Base-by-base conservation (phyloP, 2,888 invertebrate species). In the Theretra japonica region DNA sequence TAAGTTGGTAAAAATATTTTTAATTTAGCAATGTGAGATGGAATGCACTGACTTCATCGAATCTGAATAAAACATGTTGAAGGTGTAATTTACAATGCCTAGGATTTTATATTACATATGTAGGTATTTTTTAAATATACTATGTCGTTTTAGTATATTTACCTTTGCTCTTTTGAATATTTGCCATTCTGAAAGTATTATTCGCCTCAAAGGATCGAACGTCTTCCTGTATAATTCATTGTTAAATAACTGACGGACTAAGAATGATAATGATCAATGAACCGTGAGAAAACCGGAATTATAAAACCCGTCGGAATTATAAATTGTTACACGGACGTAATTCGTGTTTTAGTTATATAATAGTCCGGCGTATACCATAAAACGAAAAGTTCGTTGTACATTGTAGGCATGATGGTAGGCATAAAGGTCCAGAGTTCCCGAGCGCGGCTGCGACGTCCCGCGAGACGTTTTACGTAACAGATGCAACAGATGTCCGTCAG, bases 401-500 rank as follows among this genome's bases (percentile, higher is more conserved):
- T 41, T 23, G 41, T 65, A 41, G 15, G 21, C 4, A 21, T 41
- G 7, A 33, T 23, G 41, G 15, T n/a, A n/a, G 33, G 8, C 41
- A 48, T 48, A 23, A n/a, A 33, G 15, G 21, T 33, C 21, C 15
- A 15, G 17, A 21, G 41, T 2, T 65, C 23, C 15, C 17, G 48
- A 6, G 5, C 15, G 11, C 41, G 23, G 23, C 48, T 48, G 23
- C 23, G 21, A 17, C 8, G 28, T 2, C 73, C 69, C 65, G 74
- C 71, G 69, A 74, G 65, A 56, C n/a, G 59, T 58, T 74, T 75
- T 73, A 77, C 70, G 75, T 76, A 71, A 77, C 78, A 77, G 75
- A 74, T 78, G 75, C 75, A 73, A 77, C 78, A 77, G 75, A 74
- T 78, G 77, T 73, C 68, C 71, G 60, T 70, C 73, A 68, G 71